These are phyloP conservation scores for Drosophila kikkawai DNA, from an alignment of 1,140 invertebrate genomes.

Conservation along the genomic window DNA sequence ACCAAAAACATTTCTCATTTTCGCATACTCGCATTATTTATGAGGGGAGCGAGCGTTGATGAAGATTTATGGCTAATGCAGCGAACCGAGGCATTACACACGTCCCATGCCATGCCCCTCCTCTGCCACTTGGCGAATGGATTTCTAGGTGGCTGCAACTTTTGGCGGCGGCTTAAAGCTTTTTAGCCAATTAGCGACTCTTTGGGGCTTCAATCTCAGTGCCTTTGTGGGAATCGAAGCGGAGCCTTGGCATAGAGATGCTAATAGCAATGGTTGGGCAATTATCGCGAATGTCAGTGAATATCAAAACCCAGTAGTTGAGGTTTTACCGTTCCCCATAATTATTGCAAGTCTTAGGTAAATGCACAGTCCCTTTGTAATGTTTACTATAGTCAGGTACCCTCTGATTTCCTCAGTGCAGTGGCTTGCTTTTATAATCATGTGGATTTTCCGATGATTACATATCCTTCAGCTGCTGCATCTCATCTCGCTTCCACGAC, in stretches of 20 bases:
- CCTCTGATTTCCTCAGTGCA: conserved; percentile 1
- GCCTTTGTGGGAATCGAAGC: conserved; percentile 19
- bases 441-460: conserved; percentile 24
- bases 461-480: conserved; percentile 34
- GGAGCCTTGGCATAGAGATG: conserved; percentile 23
- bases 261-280: conserved; percentile 8
- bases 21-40: conserved; percentile 59
- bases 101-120: conserved; percentile 3
- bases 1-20: conserved; percentile 45
- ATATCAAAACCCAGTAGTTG: neutral
- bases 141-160: conserved; percentile 17
- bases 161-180: conserved; percentile 33
- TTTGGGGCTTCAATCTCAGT: conserved; percentile 14
- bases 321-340: neutral
- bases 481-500: conserved; percentile 11
- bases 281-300: conserved; percentile 4
- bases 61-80: conserved; percentile 76
- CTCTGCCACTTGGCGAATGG: conserved; percentile 4
- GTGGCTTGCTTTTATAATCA: conserved; percentile 12
- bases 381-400: neutral
- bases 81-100: conserved; percentile 56
- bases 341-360: neutral
- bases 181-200: conserved; percentile 36
- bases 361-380: neutral
- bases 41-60: conserved; percentile 51